A percentile compares a stretch with the other conserved stretches of the same genome.
Evolutionary conservation across 92 coral and sea anemone species (phyloP).

Genomic region (Muricea muricata): DNA sequence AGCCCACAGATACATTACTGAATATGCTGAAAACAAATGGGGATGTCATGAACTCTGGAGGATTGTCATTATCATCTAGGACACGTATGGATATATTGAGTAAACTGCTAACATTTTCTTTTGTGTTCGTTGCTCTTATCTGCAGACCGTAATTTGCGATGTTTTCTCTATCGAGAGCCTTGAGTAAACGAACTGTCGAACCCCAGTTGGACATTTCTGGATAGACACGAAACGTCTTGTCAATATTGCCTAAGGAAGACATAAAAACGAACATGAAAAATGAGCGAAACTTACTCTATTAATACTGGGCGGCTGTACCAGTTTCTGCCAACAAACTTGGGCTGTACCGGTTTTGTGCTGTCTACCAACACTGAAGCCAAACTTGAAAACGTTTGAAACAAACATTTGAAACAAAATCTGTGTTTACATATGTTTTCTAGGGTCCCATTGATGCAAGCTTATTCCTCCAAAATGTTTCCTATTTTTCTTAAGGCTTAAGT

Average conservation of each 20-base stretch:
- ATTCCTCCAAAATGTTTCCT: no score
- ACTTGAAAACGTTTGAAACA: no score
- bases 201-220: conserved; percentile 30
- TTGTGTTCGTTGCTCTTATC: conserved; percentile 1
- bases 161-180: conserved; percentile 20
- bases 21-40: conserved; percentile 30
- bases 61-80: conserved; percentile 39
- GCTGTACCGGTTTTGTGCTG: no score
- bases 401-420: no score
- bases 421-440: no score
- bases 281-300: no score
- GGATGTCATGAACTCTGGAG: conserved; percentile 23
- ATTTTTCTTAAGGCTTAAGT: no score
- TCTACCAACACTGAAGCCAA: no score
- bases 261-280: no score
- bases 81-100: conserved; percentile 24
- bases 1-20: conserved; percentile 18
- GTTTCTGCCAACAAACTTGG: no score
- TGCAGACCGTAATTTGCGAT: background rate
- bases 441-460: no score
- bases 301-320: no score
- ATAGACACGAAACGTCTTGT: conserved; percentile 18
- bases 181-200: background rate
- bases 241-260: background rate
- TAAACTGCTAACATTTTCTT: conserved; percentile 16